Percentiles rank a stretch among this genome's conserved stretches.
These are phyloP conservation scores for Alosa alosa DNA, from an alignment of 2,113 vertebrate species.

Conservation along the genomic window DNA sequence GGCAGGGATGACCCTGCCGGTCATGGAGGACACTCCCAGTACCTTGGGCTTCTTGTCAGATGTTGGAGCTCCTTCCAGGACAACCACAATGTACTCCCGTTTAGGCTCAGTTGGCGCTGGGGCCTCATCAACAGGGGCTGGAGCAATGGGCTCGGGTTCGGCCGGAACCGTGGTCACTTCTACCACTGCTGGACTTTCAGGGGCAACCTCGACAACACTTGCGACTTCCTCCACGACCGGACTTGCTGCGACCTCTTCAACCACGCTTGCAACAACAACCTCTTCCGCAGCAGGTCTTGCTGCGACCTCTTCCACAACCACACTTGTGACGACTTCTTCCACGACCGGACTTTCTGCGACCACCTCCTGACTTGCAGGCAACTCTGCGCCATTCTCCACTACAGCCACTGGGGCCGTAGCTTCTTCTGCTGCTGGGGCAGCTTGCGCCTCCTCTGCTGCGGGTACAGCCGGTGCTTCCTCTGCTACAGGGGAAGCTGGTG, in stretches of 20 bases:
- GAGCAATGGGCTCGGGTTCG: neutral
- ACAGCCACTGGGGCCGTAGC: neutral
- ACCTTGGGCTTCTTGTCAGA: conserved; percentile 62
- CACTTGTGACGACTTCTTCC: neutral
- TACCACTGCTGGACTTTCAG: conserved; percentile 3
- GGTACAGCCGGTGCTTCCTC: neutral
- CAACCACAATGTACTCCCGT: conserved; percentile 65
- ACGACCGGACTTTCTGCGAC: conserved; percentile 14
- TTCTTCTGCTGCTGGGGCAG: neutral
- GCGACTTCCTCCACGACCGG: conserved; percentile 17
- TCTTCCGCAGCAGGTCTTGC: conserved; percentile 22
- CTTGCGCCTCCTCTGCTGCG: conserved; percentile 7
- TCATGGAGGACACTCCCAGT: conserved; percentile 61
- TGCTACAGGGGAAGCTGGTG: neutral
- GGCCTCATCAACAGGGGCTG: conserved; percentile 30
- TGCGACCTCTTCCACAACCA: neutral
- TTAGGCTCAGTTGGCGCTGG: conserved; percentile 40
- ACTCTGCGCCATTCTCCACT: neutral
- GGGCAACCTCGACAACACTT: neutral
- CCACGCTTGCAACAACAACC: neutral
- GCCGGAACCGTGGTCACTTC: neutral
- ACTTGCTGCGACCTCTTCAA: conserved; percentile 15
- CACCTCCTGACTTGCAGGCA: conserved; percentile 14
- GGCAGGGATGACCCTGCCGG: conserved; percentile 58
- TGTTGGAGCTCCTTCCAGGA: conserved; percentile 66